Base-by-base conservation (phyloP, 2,113 vertebrate genomes). In the Ictalurus punctatus region DNA sequence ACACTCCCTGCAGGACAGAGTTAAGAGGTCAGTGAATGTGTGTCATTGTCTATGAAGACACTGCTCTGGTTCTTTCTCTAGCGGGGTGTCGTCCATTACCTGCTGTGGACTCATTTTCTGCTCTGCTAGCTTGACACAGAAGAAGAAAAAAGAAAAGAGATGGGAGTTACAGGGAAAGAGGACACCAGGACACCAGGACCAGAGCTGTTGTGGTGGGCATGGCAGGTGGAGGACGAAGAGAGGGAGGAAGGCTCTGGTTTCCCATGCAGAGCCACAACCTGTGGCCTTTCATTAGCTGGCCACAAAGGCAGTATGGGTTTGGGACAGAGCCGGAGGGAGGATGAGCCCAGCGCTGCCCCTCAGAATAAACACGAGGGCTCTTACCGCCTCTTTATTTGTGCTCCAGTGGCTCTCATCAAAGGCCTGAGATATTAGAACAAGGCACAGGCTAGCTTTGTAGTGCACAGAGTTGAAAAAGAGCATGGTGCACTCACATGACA, bases 21-120 rank as follows among this genome's bases (percentile, higher is more conserved):
- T 74, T 84, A 84, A 86, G 69, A 58, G 84, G 84, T 74, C 69
- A 67, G 40, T 82, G 54, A 59, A 82, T 73, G 23, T 83, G 25
- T 88, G 65, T 54, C 34, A 59, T 14, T 83, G 76, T 48, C 13
- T 80, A 30, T 40, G 58, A 83, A 84, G 80, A 65, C 7, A 52
- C 37, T 25, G 27, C 58, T 25, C 12, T 40, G 83, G 3, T 88
- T 87, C 14, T 90, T 87, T 87, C 80, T 86, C 89, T 85, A 34
- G 40, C 58, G 37, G 34, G 83, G 69, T 87, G 65, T 87, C 67
- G 78, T 92, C 71, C 21, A 67, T 88, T 90, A 90, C 91, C 91
- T 89, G 82, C 90, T 91, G 89, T 83, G 84, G 83, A 86, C 80
- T 89, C 86, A 92, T 92, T 91, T 90, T 91, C 88, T 91, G 89